Evolutionary conservation across 2,113 vertebrate genomes (phyloP), one percentile per base, ranked within the genome.

Genomic region (Percopsis transmontana): DNA sequence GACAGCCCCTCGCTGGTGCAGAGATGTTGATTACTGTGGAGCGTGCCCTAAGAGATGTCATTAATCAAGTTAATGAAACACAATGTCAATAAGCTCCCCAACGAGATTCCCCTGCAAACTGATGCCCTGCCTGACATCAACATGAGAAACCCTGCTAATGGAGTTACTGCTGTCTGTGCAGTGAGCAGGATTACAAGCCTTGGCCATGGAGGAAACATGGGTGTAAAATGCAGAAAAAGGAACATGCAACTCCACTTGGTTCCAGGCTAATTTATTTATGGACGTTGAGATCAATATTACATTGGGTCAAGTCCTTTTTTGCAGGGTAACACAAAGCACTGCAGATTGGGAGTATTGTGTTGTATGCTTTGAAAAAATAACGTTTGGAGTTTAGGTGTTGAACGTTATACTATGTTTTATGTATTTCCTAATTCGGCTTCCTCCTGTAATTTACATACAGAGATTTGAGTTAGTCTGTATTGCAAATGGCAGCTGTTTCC

Each of bases 21-120:
- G 77, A 85, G 84, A 84, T 72, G 79, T 84, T 87, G 78, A 90
- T 89, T 84, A 87, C 72, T 77, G 74, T 75, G 74, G 81, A 81
- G 76, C 77, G 40, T 54, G 67, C 65, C 86, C 74, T 86, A 78
- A 78, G 81, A 87, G 81, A 81, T 72, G 79, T 72, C 81, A 88
- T 89, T 87, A 86, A 89, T 91, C 88, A 89, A 85, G 76, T 87
- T 91, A 89, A 89, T 88, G 87, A 89, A 89, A 89, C 70, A 76
- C 81, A 80, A 76, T 85, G 88, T 87, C 88, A 85, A 88, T 89
- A 85, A 82, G 69, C 70, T 53, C 64, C 77, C 84, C 85, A 87
- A 86, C 81, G 85, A 87, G 86, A 84, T 82, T 77, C 68, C 77
- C 69, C 67, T 39, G 70, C 79, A 79, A 79, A 85, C 57, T 72